Base-by-base conservation (phyloP, 2,888 invertebrate genomes). In the Cryptus viduatorius region DNA sequence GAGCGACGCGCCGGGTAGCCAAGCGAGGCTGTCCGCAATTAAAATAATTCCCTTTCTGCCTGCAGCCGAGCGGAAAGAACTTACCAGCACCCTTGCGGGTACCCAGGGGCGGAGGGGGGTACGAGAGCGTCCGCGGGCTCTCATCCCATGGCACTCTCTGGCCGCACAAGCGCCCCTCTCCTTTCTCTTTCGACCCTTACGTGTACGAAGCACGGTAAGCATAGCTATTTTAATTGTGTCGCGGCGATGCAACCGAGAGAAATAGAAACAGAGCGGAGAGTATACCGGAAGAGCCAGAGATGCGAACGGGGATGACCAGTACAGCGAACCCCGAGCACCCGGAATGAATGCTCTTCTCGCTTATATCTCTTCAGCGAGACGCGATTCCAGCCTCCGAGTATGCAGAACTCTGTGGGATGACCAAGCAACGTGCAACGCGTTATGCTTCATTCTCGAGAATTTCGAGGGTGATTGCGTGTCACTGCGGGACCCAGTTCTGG, bases 21-120 rank as follows among this genome's bases (percentile, higher is more conserved):
- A 92, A 92, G 90, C 93, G 93, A 92, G 92, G 92, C 93, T 93
- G 93, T 92, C 93, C 93, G 94, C 93, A 93, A 93, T 94, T 94
- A 94, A 94, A 94, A 94, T 94, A 94, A 94, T 94, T 94, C 93
- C 93, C 93, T 94, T 93, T 94, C 93, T 92, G 93, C 89, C 91
- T 92, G 93, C 93, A 93, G 93, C 93, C 93, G 91, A 93, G 93
- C 93, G 93, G 93, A 93, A 94, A 94, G 93, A 94, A 93, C 92
- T 93, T 93, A 93, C 91, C 92, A 92, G 92, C 92, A 91, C 92
- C 92, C 92, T 91, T 90, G 89, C 90, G 89, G 88, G 88, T 88
- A 87, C 87, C 88, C 88, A 86, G 53, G 5, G 10, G 53, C 87
- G 88, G 88, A 87, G 8, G 16, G 88, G 88, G 89, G 88, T 90